Evolutionary conservation across 2,113 vertebrate species (phyloP).

Genomic region (Arvicanthis niloticus): DNA sequence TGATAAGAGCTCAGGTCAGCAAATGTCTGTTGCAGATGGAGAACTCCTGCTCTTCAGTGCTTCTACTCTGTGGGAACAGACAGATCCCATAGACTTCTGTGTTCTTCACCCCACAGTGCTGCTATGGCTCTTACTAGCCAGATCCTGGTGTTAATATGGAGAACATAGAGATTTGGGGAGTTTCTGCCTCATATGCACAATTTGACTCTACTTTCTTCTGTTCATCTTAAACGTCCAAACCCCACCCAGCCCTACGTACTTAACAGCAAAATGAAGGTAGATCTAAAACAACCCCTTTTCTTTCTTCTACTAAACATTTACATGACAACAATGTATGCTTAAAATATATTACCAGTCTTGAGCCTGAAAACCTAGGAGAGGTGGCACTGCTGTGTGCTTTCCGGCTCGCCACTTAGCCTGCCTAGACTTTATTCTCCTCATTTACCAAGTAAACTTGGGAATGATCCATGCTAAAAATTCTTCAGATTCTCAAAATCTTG

Average conservation of each 20-base stretch:
- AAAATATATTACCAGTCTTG: not conserved
- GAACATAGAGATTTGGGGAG: not conserved
- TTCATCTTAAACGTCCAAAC: not conserved
- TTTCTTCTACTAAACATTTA: slow-evolving; percentile 25
- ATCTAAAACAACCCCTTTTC: not conserved
- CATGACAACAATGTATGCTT: not conserved
- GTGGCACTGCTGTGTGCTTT: not conserved
- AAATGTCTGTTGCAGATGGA: not conserved
- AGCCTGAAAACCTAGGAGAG: not conserved
- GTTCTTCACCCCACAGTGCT: not conserved
- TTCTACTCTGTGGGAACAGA: not conserved
- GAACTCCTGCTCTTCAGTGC: not conserved
- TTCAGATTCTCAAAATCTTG: not conserved
- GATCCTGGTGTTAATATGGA: not conserved
- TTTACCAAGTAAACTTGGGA: not conserved
- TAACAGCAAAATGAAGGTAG: not conserved
- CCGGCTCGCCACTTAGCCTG: not conserved
- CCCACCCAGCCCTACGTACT: no score
- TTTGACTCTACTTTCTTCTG: not conserved
- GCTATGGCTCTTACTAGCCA: not conserved
- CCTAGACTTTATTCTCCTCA: not conserved
- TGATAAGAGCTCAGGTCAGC: not conserved
- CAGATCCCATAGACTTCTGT: not conserved
- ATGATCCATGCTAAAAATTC: not conserved
- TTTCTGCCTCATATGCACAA: not conserved